These are phyloP conservation scores for Phyllotis vaccarum DNA, from an alignment of 2,797 vertebrate genomes.

Conservation along the genomic window DNA sequence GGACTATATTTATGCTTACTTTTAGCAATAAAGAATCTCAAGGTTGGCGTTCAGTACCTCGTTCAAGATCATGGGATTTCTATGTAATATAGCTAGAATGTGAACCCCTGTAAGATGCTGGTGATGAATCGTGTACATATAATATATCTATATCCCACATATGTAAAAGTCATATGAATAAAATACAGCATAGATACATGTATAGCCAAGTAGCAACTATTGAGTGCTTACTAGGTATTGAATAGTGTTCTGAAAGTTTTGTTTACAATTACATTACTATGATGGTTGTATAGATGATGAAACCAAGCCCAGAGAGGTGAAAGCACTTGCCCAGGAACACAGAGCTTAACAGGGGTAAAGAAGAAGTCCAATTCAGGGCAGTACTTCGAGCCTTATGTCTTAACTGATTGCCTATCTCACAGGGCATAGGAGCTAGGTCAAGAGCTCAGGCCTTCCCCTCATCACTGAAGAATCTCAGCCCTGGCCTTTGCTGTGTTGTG, in stretches of 20 bases:
- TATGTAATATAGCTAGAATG: background rate
- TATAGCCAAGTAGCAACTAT: background rate
- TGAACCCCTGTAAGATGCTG: background rate
- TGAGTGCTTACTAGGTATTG: background rate
- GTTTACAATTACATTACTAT: background rate
- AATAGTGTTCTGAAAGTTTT: background rate
- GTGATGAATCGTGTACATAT: background rate
- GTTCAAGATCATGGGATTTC: background rate
- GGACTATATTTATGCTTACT: background rate
- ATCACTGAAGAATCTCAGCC: background rate
- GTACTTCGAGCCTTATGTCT: background rate
- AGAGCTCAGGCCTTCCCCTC: background rate
- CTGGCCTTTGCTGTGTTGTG: background rate
- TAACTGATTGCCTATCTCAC: background rate
- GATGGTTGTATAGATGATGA: conserved; percentile 5
- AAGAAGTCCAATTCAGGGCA: background rate
- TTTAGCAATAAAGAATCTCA: conserved; percentile 48
- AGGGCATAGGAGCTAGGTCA: background rate
- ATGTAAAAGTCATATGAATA: background rate
- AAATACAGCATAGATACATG: background rate
- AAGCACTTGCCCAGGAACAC: background rate
- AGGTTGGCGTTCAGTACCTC: background rate
- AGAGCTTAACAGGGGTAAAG: background rate
- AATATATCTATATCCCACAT: no score
- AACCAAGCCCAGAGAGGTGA: background rate